Evolutionary conservation across 2,888 invertebrate genomes (phyloP).

Genomic region (Epirrhoe alternata): DNA sequence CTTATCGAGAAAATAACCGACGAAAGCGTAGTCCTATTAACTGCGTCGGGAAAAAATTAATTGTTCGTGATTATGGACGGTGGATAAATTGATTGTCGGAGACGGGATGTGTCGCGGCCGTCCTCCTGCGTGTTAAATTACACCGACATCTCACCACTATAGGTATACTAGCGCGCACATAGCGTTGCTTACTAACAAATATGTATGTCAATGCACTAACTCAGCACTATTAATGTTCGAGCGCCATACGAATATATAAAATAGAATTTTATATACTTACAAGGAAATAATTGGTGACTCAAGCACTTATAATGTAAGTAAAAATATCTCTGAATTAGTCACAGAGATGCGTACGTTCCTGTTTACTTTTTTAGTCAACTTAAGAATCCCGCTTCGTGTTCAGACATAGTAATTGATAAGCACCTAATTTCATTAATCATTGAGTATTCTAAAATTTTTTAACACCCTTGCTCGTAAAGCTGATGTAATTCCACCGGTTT

Average conservation of each 20-base stretch:
- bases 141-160: conserved; percentile 36
- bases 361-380: conserved; percentile 25
- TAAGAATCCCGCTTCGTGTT: neutral
- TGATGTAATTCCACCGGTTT: no score
- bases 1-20: conserved; percentile 80
- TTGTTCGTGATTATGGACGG: conserved; percentile 79
- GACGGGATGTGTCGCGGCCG: conserved; percentile 63
- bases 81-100: conserved; percentile 73
- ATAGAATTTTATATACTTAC: conserved; percentile 50
- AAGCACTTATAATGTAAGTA: conserved; percentile 45
- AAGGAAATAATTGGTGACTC: conserved; percentile 51
- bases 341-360: conserved; percentile 32
- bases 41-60: conserved; percentile 74
- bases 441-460: no score
- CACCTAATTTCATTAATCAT: no score
- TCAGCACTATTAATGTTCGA: conserved; percentile 52
- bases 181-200: conserved; percentile 50
- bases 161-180: conserved; percentile 18
- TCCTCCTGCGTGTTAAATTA: conserved; percentile 57
- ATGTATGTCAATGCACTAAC: conserved; percentile 53
- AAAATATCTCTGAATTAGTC: conserved; percentile 46
- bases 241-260: conserved; percentile 55
- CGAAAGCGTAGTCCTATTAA: conserved; percentile 75
- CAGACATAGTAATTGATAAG: no score
- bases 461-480: no score